Conservation (phyloP, 2,888 invertebrate species). For the Watsonalla cultraria region DNA sequence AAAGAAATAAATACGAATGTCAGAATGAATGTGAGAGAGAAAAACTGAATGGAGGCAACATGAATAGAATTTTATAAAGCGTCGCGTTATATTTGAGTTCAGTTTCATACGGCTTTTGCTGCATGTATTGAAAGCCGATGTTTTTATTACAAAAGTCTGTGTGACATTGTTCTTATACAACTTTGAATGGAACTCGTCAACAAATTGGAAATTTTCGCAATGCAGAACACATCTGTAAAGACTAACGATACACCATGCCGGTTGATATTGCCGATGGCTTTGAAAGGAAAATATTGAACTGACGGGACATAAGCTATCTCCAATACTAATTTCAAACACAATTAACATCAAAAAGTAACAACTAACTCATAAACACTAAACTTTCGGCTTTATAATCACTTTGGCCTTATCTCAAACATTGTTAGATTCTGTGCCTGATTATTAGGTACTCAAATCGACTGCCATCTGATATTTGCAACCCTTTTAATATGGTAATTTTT, state of each 20-base stretch:
- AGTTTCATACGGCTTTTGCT: background rate
- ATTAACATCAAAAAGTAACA: no score
- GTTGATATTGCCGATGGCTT: no score
- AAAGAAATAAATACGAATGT: background rate
- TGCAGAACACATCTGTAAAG: background rate
- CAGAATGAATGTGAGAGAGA: background rate
- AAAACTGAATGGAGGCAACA: background rate
- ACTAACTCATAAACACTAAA: no score
- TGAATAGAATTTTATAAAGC: conserved; percentile 2
- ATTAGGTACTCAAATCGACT: no score
- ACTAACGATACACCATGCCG: background rate
- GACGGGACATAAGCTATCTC: no score
- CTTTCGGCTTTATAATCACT: no score
- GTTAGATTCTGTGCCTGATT: no score
- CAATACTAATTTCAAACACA: no score
- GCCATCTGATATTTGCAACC: no score
- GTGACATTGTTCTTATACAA: background rate
- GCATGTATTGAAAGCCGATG: background rate
- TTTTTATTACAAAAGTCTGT: background rate
- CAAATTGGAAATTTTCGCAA: background rate
- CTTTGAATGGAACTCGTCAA: background rate
- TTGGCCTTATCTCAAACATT: no score
- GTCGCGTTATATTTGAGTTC: background rate
- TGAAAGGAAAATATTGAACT: no score
- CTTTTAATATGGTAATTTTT: no score